Base-by-base conservation (phyloP, 2,888 invertebrate genomes). In the Lamproptera curius region DNA sequence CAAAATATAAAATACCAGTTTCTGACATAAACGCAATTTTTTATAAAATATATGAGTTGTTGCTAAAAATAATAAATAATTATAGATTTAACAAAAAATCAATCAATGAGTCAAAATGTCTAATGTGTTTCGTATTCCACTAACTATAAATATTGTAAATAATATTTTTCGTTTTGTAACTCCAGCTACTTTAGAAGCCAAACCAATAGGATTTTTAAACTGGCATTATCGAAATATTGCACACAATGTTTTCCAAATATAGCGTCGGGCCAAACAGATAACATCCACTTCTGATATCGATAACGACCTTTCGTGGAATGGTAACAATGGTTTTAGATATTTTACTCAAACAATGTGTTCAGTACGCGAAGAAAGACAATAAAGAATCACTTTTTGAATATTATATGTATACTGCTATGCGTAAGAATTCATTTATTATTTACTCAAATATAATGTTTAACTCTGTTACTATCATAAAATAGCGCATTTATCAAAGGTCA, bases 231-330 rank as follows among this genome's bases (percentile, higher is more conserved):
- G 10, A 33, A 41, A 13, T 20, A 26, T 15, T 4, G 33, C 8
- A 8, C 23, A 34, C 34, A 45, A 23, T 50, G 50, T 52, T 50
- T 54, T 46, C 43, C 31, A 48, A 47, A 40, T 42, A 38, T 42
- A 45, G 9, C 38, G 38, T 26, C 16, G 42, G 13, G 38, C 31
- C 43, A 16, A 26, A 47, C 42, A 46, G 50, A 52, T 54, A 54
- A 50, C 48, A 40, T 46, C 17, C 26, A 31, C 28, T 37, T 14
- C 38, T 33, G 35, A 38, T 20, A 28, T 34, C 35, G 52, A 52
- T 50, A 54, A 48, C 39, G 38, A 40, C 40, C 26, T 43, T 50
- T 50, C 50, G 14, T 41, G 36, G 48, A 45, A 52, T 41, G 16
- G 35, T 46, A 48, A 54, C 46, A 54, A 44, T 41, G 38, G 28